phyloP scores from a whole-genome alignment of 1,140 invertebrate species.

The Drosophila lini region DNA sequence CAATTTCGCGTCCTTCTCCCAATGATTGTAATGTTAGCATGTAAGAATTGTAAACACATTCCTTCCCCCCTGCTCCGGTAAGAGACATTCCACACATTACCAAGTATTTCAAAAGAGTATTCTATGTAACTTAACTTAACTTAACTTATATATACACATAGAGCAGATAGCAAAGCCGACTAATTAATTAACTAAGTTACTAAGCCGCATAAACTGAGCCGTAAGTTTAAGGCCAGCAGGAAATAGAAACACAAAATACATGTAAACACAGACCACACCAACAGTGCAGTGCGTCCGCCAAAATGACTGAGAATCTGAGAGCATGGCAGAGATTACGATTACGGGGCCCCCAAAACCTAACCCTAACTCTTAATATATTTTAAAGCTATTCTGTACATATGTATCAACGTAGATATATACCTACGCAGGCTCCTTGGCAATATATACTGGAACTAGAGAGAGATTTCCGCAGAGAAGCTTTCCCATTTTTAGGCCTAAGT shows the following conservation, averaged over 20 bases:
- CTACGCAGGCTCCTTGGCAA: slow-evolving; percentile 4
- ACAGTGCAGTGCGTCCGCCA: slow-evolving; percentile 5
- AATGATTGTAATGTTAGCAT: slow-evolving; percentile 9
- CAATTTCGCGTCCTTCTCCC: slow-evolving; percentile 23
- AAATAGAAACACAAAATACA: slow-evolving; percentile 1
- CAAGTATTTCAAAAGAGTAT: slow-evolving; percentile 43
- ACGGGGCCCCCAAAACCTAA: not conserved
- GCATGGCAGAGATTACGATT: not conserved
- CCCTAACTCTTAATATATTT: not conserved
- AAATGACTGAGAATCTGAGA: slow-evolving; percentile 9
- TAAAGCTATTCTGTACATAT: slow-evolving; percentile 8
- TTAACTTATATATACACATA: slow-evolving; percentile 20
- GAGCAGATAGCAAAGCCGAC: not conserved
- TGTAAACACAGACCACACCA: not conserved
- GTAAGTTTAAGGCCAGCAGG: not conserved
- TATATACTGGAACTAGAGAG: slow-evolving; percentile 11
- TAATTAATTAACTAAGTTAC: slow-evolving; percentile 14
- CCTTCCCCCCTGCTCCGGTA: slow-evolving; percentile 1
- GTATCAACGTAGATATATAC: slow-evolving; percentile 6
- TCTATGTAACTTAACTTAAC: slow-evolving; percentile 24
- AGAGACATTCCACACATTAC: slow-evolving; percentile 32
- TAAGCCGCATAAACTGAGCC: not conserved
- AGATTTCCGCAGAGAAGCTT: slow-evolving; percentile 17
- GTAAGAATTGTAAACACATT: slow-evolving; percentile 38
- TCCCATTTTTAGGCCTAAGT: slow-evolving; percentile 39